Evolutionary conservation across 2,113 vertebrate genomes (phyloP).

Genomic region (Eulemur rufifrons): DNA sequence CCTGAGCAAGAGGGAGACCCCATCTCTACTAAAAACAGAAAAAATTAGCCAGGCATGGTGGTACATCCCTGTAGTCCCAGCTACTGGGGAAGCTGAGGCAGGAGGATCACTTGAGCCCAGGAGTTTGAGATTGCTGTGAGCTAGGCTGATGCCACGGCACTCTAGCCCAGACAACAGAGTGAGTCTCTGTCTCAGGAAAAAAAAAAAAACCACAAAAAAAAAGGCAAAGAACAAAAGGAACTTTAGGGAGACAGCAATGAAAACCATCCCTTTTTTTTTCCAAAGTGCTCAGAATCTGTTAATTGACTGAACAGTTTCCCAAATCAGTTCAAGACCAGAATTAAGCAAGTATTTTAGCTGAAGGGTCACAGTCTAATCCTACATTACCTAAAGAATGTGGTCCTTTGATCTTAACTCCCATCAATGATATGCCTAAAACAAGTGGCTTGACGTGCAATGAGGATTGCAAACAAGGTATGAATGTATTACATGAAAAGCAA

Average conservation of each 20-base stretch:
- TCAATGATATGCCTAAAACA: background rate
- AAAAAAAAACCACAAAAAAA: too few relatives aligned
- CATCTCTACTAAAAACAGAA: too few relatives aligned
- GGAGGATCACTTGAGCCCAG: too few relatives aligned
- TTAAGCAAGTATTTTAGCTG: background rate
- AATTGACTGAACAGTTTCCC: background rate
- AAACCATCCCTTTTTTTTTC: background rate
- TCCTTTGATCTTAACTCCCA: background rate
- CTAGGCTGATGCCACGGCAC: too few relatives aligned
- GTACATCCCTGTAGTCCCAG: too few relatives aligned
- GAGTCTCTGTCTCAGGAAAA: too few relatives aligned
- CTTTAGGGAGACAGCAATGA: background rate
- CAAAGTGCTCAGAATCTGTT: background rate
- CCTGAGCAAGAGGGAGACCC: too few relatives aligned
- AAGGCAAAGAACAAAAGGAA: background rate
- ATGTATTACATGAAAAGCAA: background rate
- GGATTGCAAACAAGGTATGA: background rate
- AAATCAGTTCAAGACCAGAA: constrained; percentile 16
- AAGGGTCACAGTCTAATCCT: background rate
- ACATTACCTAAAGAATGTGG: background rate
- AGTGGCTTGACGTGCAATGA: background rate
- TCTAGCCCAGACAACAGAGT: too few relatives aligned
- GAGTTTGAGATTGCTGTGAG: too few relatives aligned
- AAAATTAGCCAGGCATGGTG: too few relatives aligned
- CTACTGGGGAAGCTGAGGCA: too few relatives aligned